Conservation (phyloP, 2,888 invertebrate species). For the Macrosiphum euphorbiae region DNA sequence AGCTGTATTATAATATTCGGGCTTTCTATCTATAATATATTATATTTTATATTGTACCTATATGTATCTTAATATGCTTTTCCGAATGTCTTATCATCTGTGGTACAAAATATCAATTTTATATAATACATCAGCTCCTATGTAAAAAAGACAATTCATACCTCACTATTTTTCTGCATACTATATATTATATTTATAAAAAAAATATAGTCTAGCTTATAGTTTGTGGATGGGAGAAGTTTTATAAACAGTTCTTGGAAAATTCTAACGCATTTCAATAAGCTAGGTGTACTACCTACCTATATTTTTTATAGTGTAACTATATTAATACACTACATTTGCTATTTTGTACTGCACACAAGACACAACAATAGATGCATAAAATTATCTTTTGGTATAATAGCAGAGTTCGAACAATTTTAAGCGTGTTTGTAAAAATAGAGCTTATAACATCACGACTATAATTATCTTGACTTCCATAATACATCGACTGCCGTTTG, state of each 20-base stretch:
- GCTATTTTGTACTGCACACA: not conserved
- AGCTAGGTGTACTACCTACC: not conserved
- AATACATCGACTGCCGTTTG: not conserved
- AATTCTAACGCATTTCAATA: not conserved
- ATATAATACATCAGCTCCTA: not conserved
- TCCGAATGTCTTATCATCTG: not conserved
- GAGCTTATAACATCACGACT: conserved; percentile 1
- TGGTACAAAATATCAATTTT: not conserved
- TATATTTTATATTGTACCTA: not conserved
- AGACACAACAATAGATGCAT: not conserved
- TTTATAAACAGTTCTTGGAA: not conserved
- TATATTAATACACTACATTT: not conserved
- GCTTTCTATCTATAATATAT: not conserved
- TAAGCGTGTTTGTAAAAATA: not conserved
- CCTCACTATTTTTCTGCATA: not conserved
- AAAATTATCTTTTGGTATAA: not conserved
- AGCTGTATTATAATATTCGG: not conserved
- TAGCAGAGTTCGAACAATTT: not conserved
- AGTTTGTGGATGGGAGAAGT: not conserved
- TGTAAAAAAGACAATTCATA: not conserved
- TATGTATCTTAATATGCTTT: not conserved
- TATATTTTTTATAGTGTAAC: not conserved
- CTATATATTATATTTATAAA: not conserved
- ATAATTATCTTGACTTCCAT: conserved; percentile 1
- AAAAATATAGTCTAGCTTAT: not conserved